A percentile compares a stretch with the other conserved stretches of the same genome.
These are phyloP conservation scores for Characodon lateralis DNA, from an alignment of 2,797 vertebrate genomes.

Conservation along the genomic window DNA sequence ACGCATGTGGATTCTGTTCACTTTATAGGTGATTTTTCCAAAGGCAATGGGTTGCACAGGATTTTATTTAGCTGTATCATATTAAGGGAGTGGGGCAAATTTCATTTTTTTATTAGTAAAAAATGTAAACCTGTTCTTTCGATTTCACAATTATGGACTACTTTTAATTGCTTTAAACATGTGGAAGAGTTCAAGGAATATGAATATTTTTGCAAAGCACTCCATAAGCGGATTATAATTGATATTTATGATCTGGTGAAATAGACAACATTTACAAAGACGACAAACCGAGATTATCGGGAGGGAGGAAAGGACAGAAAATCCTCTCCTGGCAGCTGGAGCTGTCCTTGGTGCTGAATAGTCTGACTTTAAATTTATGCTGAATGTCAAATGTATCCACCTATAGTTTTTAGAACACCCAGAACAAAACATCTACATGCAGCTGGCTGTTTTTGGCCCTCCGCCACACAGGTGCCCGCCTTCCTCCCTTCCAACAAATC, in stretches of 20 bases:
- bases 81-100: too few relatives aligned
- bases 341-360: constrained; percentile 68
- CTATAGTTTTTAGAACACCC: constrained; percentile 12
- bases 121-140: too few relatives aligned
- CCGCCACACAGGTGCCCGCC: constrained; percentile 13
- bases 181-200: not conserved
- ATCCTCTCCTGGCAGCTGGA: constrained; percentile 15
- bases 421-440: constrained; percentile 11
- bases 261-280: too few relatives aligned
- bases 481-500: constrained; percentile 38
- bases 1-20: too few relatives aligned
- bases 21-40: too few relatives aligned
- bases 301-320: not conserved
- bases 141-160: not conserved
- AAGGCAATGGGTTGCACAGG: too few relatives aligned
- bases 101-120: too few relatives aligned
- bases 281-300: not conserved
- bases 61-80: too few relatives aligned
- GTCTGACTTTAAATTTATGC: constrained; percentile 26
- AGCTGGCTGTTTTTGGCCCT: constrained; percentile 34
- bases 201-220: not conserved
- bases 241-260: not conserved
- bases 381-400: constrained; percentile 42
- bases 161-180: not conserved
- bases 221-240: not conserved